A percentile compares a stretch with the other conserved stretches of the same genome.
These are phyloP conservation scores for Sebastolobus alascanus DNA, from an alignment of 2,797 vertebrate genomes.

Conservation along the genomic window DNA sequence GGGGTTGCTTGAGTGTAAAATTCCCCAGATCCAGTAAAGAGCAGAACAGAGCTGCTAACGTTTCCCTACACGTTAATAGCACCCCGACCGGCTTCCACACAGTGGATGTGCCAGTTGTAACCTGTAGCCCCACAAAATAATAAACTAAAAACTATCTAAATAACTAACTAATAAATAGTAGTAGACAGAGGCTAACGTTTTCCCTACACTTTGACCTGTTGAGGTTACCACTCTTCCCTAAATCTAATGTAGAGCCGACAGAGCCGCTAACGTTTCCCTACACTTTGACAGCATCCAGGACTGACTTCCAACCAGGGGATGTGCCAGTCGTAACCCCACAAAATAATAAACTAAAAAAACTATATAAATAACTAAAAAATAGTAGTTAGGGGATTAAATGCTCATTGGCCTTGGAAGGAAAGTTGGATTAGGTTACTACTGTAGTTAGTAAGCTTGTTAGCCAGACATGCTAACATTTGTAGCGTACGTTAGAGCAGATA, in stretches of 20 bases:
- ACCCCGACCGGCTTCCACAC: neutral
- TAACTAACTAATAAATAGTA: too few species aligned
- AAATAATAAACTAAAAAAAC: neutral
- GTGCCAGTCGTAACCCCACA: neutral
- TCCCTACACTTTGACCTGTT: too few species aligned
- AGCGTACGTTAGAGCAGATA: neutral
- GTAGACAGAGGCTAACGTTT: too few species aligned
- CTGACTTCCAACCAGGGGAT: neutral
- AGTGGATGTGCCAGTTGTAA: neutral
- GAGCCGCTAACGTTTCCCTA: too few species aligned
- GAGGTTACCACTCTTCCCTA: too few species aligned
- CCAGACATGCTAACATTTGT: neutral
- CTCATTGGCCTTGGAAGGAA: neutral
- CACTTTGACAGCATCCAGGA: neutral
- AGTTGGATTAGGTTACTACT: neutral
- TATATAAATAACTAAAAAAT: too few species aligned
- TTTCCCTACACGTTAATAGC: neutral
- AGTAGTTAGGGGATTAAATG: neutral
- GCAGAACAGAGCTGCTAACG: too few species aligned
- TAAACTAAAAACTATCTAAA: too few species aligned
- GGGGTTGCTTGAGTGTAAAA: too few species aligned
- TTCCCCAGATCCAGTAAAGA: too few species aligned
- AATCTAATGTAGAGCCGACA: too few species aligned
- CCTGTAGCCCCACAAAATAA: neutral
- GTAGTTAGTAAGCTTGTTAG: neutral